Base-by-base conservation (phyloP, 2,797 vertebrate genomes). In the Melopsittacus undulatus region DNA sequence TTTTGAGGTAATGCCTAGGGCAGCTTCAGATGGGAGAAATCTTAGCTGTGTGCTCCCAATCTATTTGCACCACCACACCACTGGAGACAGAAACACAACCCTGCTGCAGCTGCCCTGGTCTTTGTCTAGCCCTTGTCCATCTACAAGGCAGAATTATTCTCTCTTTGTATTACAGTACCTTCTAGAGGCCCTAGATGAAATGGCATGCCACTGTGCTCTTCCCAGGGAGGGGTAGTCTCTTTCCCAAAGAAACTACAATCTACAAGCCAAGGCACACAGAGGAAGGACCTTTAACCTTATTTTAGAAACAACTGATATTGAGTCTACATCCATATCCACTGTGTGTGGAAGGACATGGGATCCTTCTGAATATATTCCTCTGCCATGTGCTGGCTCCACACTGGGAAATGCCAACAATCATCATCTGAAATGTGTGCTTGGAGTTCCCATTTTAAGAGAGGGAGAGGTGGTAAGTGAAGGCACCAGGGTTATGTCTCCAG, bases 101-200 rank as follows among this genome's bases (percentile, higher is more conserved):
- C 68, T 40, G 43, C 54, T 83, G 57, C 79, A 63, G 42, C 63
- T 77, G 86, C 36, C 77, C 75, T 83, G 64, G 30, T 59, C 90
- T 97, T 92, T 78, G 42, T 86, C 51, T 92, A 46, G 46, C 19
- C 30, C 34, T 81, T 48, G 85, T 45, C 72, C 38, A 0, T n/a
- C 61, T 45, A 38, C 22, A 51, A 40, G 45, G 36, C 38, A 66
- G 70, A 62, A 51, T 74, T 70, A 52, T 61, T 92, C 78, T 94
- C 81, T 85, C 13, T 92, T 92, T 94, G 83, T 93, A 81, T 95
- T 59, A 91, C 73, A 94, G 93, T 96, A 96, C 90, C 80, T 94
- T 90, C 92, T 95, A 93, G 88, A 95, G 91, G 94, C 72, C 52
- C 69, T 0, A 2, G 43, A 48, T 79, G 83, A 94, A 91, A 90